Evolutionary conservation across 1,140 invertebrate species (phyloP), one percentile per base, ranked within the genome.

Genomic region (Drosophila prosaltans): DNA sequence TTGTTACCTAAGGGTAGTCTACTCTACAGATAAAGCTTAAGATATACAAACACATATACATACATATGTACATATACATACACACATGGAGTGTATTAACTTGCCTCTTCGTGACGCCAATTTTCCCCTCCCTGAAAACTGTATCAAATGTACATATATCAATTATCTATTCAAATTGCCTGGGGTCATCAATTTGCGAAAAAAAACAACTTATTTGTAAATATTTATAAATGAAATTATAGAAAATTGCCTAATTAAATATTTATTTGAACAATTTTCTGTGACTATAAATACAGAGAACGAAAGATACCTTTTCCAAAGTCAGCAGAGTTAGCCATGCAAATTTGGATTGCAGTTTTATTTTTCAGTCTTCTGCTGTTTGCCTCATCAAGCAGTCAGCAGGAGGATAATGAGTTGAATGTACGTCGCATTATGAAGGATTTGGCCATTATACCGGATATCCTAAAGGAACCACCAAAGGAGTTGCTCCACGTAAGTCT

Each of bases 401-500:
- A 79, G 24, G 48, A 75, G 24, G 57, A 51, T 26, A 63, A 76
- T 3, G 83, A 88, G 48, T 3, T 60, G 2, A 76, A 74, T 69
- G 76, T 88, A 6, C 43, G 61, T 1, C 60, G 70, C n/a, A 67
- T 88, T 40, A 74, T 89, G 76, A 77, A 70, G 77, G 84, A 86
- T 32, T n/a, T 86, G 83, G 94, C 94, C 69, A 91, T 96, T 69
- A 94, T 95, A 74, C 94, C 94, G 0, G 95, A 95, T 1, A 93
- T 95, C 73, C 95, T 96, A 1, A 96, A 96, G 79, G 93, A 95
- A 89, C 92, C 93, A 63, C 95, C 96, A 1, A 64, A 55, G 24
- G 72, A 28, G 9, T 54, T 82, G 36, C 69, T 86, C 1, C 80
- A 78, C 62, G 82, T 86, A 9, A 55, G 28, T 28, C 16, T 7